Conservation (phyloP, 2,888 invertebrate species). For the Falcaria lacertinaria region DNA sequence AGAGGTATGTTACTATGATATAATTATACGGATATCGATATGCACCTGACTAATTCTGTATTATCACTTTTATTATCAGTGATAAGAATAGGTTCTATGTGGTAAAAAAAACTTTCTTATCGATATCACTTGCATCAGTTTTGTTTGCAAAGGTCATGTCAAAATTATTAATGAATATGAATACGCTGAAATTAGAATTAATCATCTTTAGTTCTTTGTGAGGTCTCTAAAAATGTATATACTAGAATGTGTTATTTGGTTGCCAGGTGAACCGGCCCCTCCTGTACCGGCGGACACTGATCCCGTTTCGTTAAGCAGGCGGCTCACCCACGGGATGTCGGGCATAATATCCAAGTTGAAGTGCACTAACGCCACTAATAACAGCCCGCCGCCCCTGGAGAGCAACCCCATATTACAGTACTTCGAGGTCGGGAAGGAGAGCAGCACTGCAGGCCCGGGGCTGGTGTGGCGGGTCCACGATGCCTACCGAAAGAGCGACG, state of each 20-base stretch:
- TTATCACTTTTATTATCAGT: too few relatives aligned
- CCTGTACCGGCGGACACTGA: constrained; percentile 25
- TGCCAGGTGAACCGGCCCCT: constrained; percentile 22
- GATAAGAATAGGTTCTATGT: too few relatives aligned
- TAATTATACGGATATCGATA: too few relatives aligned
- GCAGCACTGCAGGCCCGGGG: constrained; percentile 91
- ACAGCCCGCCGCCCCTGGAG: constrained; percentile 60
- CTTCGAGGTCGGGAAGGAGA: constrained; percentile 92
- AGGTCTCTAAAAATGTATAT: constrained; percentile 2
- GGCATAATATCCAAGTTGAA: constrained; percentile 52
- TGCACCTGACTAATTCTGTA: too few relatives aligned
- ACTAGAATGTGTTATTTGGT: constrained; percentile 2
- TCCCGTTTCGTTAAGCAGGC: constrained; percentile 17
- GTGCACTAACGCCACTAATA: constrained; percentile 25
- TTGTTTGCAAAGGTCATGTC: too few relatives aligned
- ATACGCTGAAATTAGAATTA: too few relatives aligned
- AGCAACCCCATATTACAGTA: constrained; percentile 91
- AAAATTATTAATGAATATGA: too few relatives aligned
- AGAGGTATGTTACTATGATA: too few relatives aligned
- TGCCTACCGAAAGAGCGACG: constrained; percentile 91
- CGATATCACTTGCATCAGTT: too few relatives aligned
- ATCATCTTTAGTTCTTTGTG: too few relatives aligned
- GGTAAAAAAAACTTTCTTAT: too few relatives aligned
- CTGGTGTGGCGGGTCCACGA: constrained; percentile 95
- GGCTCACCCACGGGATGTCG: constrained; percentile 38